These are phyloP conservation scores for Papilio aristodemus DNA, from an alignment of 1,140 invertebrate species.

Conservation along the genomic window DNA sequence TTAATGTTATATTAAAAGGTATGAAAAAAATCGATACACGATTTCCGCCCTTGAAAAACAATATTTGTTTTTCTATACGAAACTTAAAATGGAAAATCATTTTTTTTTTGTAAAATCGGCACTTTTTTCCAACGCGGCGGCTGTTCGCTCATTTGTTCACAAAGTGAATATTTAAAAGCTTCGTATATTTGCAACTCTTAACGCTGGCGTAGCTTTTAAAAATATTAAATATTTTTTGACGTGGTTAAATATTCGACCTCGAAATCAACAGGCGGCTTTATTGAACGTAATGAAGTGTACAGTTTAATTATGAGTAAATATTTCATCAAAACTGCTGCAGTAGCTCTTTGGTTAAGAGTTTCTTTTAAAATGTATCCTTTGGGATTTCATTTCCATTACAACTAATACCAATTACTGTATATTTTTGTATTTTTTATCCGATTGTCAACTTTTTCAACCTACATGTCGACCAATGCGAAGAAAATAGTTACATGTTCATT, in stretches of 20 bases:
- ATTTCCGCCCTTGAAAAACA: neutral
- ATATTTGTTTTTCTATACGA: neutral
- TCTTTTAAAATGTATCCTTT: too few species aligned
- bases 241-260: slow-evolving; percentile 26
- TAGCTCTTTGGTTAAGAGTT: neutral
- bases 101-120: slow-evolving; percentile 1
- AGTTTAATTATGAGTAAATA: neutral
- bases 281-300: slow-evolving; percentile 18
- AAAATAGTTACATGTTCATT: too few species aligned
- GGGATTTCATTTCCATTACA: too few species aligned
- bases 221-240: slow-evolving; percentile 21
- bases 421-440: too few species aligned
- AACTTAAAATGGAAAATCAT: neutral
- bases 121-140: slow-evolving; percentile 5
- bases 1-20: too few species aligned
- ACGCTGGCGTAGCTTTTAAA: neutral
- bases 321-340: neutral
- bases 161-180: slow-evolving; percentile 13
- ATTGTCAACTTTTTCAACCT: too few species aligned
- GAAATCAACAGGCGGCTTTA: slow-evolving; percentile 24
- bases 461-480: too few species aligned
- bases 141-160: slow-evolving; percentile 2
- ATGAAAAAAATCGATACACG: neutral
- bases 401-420: too few species aligned
- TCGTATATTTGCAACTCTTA: slow-evolving; percentile 12